phyloP scores from a whole-genome alignment of 2,113 vertebrate species.

The Aphyosemion australe region DNA sequence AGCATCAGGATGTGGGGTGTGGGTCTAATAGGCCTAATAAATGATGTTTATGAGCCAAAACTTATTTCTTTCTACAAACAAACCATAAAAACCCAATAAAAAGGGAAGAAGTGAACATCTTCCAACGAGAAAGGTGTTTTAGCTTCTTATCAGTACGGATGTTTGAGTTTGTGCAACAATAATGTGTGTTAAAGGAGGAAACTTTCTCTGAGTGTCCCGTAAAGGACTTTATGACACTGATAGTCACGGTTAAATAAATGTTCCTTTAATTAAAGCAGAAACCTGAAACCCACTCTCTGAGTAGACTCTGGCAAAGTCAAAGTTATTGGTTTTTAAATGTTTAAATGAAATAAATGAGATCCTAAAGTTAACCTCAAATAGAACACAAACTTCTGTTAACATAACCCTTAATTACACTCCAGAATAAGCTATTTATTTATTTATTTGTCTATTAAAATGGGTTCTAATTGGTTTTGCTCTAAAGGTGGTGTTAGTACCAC shows the following conservation, averaged over 20 bases:
- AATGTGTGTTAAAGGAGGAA: not conserved
- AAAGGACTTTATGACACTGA: constrained; percentile 5
- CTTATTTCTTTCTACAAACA: too few species aligned
- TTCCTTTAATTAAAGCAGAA: not conserved
- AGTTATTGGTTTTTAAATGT: not conserved
- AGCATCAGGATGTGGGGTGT: too few species aligned
- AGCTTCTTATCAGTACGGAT: not conserved
- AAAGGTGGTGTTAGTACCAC: too few species aligned
- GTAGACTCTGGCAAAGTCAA: not conserved
- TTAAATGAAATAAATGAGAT: not conserved
- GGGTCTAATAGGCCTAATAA: too few species aligned
- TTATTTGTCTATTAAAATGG: too few species aligned
- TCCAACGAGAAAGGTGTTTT: not conserved
- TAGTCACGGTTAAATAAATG: constrained; percentile 10
- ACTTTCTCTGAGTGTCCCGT: constrained; percentile 18
- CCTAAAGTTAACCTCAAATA: not conserved
- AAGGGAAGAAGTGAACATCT: too few species aligned
- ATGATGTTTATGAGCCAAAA: too few species aligned
- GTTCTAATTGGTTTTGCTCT: too few species aligned
- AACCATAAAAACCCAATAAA: too few species aligned
- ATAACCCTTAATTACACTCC: too few species aligned
- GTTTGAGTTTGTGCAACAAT: not conserved
- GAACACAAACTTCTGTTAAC: too few species aligned
- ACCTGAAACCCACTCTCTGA: not conserved
- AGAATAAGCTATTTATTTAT: too few species aligned